Evolutionary conservation across 2,888 invertebrate genomes (phyloP), one percentile per base, ranked within the genome.

Genomic region (Alitta virens): DNA sequence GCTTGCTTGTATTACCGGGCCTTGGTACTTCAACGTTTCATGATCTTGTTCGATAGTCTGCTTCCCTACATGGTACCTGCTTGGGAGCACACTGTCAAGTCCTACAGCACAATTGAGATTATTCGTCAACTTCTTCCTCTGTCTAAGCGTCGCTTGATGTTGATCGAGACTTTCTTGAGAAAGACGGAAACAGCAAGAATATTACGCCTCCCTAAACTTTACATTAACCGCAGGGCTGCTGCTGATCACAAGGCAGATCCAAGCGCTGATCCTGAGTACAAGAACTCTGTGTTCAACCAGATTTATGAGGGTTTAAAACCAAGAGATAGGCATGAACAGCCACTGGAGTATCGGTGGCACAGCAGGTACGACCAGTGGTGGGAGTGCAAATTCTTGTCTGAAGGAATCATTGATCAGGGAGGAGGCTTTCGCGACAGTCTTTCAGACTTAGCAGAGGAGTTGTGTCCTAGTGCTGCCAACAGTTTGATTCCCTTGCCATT

Each of bases 361-460:
- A 60, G 68, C 18, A 71, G 76, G 40, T 72, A 74, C 67, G 78
- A 79, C 54, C 82, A 82, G 69, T 82, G 82, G 82, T 82, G 82
- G 82, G 81, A 81, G 65, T 82, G 82, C 71, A 80, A 81, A 68
- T 82, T 82, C 68, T 59, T 81, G 42, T 76, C 75, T 9, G 82
- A 82, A 64, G 81, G 82, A 3, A 80, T 82, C 63, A 81, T 81
- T 42, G 82, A 82, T 66, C 81, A 81, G 68, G 82, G 82, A 0
- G 82, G 70, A 12, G 82, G 81, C 3, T 82, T 82, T 67, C 69
- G 82, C 25, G 82, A 82, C 71, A 81, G 80, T 66, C 66, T 82
- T 53, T 80, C 81, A 7, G 80, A 82, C 67, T 64, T 82, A 9
- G 75, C 80, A 1, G 81, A 82, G 60, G 81, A 82, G 63, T 68